Evolutionary conservation across 2,888 invertebrate genomes (phyloP).

Genomic region (Eristalinus sepulchralis): DNA sequence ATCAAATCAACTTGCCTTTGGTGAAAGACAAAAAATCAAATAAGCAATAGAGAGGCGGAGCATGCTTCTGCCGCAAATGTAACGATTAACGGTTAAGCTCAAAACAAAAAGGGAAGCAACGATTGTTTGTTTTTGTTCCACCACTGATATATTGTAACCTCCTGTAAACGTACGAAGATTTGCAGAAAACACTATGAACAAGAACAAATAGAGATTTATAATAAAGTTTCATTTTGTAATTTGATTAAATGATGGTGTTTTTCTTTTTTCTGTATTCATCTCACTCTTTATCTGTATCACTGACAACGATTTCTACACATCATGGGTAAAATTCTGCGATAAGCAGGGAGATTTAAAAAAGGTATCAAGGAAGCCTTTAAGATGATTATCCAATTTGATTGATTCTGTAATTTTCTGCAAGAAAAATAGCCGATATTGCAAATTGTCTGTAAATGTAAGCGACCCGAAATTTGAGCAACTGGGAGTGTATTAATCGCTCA

Average conservation of each 20-base stretch:
- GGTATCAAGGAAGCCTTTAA: too few species aligned
- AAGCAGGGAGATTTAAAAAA: too few species aligned
- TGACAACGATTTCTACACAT: too few species aligned
- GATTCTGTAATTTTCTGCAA: too few species aligned
- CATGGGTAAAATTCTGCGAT: too few species aligned
- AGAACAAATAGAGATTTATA: slow-evolving; percentile 27
- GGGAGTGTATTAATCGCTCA: too few species aligned
- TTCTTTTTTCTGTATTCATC: not conserved
- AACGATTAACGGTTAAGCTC: not conserved
- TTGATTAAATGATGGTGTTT: not conserved
- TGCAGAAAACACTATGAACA: slow-evolving; percentile 1
- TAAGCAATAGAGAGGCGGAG: slow-evolving; percentile 22
- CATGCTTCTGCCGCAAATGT: not conserved
- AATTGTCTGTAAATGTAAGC: too few species aligned
- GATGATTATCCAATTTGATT: too few species aligned
- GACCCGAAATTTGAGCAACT: too few species aligned
- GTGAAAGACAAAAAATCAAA: not conserved
- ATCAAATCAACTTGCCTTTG: slow-evolving; percentile 29
- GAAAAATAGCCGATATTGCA: too few species aligned
- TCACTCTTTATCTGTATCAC: not conserved
- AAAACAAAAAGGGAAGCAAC: not conserved
- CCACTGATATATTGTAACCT: slow-evolving; percentile 2
- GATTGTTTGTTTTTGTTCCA: slow-evolving; percentile 13
- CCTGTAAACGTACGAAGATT: not conserved
- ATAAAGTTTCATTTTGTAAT: slow-evolving; percentile 67